phyloP scores from a whole-genome alignment of 2,113 vertebrate genomes.

The Probosciger aterrimus region DNA sequence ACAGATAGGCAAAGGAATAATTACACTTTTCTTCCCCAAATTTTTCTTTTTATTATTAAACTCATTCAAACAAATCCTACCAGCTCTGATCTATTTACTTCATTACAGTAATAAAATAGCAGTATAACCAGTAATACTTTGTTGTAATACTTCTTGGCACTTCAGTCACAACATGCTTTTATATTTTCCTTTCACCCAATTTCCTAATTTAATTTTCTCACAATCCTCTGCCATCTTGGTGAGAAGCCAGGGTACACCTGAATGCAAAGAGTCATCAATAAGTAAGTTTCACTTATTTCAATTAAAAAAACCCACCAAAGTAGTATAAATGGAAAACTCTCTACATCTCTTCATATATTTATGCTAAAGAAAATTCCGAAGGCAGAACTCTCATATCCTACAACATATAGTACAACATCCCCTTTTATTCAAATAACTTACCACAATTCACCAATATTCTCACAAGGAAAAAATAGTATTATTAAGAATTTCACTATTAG shows the following conservation, averaged over 20 bases:
- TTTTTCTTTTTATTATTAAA: neutral
- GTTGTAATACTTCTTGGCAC: neutral
- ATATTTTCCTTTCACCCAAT: neutral
- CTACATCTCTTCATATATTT: neutral
- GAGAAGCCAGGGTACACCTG: neutral
- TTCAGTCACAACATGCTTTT: neutral
- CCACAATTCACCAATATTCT: neutral
- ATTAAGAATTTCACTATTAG: neutral
- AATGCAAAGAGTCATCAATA: neutral
- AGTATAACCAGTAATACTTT: neutral
- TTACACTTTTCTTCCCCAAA: neutral
- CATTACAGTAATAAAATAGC: neutral
- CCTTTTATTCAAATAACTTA: neutral
- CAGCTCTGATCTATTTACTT: neutral
- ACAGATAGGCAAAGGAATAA: neutral
- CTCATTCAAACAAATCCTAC: neutral
- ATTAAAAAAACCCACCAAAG: neutral
- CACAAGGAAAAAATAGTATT: neutral
- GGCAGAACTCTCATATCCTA: neutral
- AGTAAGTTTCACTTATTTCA: neutral
- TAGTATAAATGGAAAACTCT: neutral
- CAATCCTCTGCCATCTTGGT: neutral
- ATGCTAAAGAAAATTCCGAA: neutral
- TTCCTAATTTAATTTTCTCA: neutral
- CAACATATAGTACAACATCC: neutral